Evolutionary conservation across 2,797 vertebrate genomes (phyloP).

Genomic region (Sebastes nivosus): DNA sequence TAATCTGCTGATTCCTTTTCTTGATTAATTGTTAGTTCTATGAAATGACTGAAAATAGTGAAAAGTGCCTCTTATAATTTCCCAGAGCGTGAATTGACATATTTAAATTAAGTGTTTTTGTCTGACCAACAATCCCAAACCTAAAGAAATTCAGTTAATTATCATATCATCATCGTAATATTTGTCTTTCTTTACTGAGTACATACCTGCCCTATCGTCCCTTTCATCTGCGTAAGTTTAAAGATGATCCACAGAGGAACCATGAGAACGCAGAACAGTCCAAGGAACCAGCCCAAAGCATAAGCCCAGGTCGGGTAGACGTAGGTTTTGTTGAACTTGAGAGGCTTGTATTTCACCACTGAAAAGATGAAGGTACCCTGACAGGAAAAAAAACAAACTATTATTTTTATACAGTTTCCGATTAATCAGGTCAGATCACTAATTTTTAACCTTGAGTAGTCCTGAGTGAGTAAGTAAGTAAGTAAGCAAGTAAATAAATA

Average conservation of each 20-base stretch:
- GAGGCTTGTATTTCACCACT: constrained; percentile 70
- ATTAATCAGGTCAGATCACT: neutral
- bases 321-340: constrained; percentile 81
- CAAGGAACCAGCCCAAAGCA: constrained; percentile 72
- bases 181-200: neutral
- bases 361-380: constrained; percentile 78
- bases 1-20: too few relatives aligned
- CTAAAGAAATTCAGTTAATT: neutral
- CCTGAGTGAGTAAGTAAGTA: too few relatives aligned
- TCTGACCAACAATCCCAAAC: neutral
- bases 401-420: neutral
- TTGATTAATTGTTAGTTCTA: too few relatives aligned
- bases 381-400: neutral
- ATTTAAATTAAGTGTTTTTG: neutral
- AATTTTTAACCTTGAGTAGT: too few relatives aligned
- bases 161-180: neutral
- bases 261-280: constrained; percentile 74
- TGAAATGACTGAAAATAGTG: too few relatives aligned
- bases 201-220: constrained; percentile 65
- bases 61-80: too few relatives aligned
- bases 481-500: too few relatives aligned
- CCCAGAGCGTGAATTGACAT: neutral
- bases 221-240: constrained; percentile 68
- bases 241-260: constrained; percentile 77
- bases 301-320: constrained; percentile 76